A percentile compares a stretch with the other conserved stretches of the same genome.
Evolutionary conservation across 2,888 invertebrate species (phyloP).

Genomic region (Gymnoscelis rufifasciata): DNA sequence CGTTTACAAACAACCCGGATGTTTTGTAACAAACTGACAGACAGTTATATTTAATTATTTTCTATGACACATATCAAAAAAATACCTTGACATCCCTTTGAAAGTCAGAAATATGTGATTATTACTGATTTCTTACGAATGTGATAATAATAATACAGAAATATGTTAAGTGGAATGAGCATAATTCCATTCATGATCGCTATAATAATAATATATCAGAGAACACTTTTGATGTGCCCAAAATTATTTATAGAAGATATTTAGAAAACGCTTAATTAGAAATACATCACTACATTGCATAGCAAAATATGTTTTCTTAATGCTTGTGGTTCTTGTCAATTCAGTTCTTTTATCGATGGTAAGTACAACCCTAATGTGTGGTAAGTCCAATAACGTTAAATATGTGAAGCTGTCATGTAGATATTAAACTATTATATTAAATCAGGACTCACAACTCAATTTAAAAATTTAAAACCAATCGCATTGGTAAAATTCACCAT

Average conservation of each 20-base stretch:
- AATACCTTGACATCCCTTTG: conserved; percentile 53
- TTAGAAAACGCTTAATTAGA: too few species aligned
- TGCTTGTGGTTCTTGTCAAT: too few species aligned
- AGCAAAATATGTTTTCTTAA: too few species aligned
- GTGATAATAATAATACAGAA: conserved; percentile 22
- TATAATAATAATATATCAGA: too few species aligned
- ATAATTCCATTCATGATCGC: too few species aligned
- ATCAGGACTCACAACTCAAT: neutral
- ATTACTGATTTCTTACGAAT: conserved; percentile 29
- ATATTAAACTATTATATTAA: too few species aligned
- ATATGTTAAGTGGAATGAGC: conserved; percentile 6
- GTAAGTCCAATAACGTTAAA: too few species aligned
- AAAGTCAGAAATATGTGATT: conserved; percentile 48
- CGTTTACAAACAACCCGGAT: conserved; percentile 26
- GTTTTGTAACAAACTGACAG: conserved; percentile 47
- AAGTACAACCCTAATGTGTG: too few species aligned
- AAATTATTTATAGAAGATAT: neutral
- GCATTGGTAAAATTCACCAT: conserved; percentile 48
- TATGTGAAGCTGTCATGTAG: too few species aligned
- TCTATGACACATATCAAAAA: conserved; percentile 45
- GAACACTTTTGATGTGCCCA: too few species aligned
- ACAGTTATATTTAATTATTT: conserved; percentile 61
- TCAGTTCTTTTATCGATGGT: too few species aligned
- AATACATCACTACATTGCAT: too few species aligned
- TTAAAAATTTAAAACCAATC: neutral